Conservation (phyloP, 2,113 vertebrate species). For the Triplophysa rosa region DNA sequence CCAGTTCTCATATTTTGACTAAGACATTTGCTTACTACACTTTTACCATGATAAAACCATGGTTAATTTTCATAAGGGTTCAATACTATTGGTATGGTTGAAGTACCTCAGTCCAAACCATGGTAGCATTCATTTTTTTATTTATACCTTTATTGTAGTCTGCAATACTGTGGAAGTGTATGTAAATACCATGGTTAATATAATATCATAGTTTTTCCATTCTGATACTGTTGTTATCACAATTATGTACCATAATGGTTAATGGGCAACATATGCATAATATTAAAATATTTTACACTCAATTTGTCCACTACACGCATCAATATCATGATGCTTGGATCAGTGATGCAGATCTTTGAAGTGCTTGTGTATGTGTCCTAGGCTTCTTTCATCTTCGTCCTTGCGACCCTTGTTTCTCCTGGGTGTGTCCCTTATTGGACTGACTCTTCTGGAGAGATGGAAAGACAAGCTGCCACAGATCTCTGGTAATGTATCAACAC, state of each 20-base stretch:
- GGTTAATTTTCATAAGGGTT: neutral
- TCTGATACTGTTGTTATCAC: neutral
- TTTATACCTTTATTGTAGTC: too few species aligned
- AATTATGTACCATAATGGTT: neutral
- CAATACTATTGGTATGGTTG: neutral
- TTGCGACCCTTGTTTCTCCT: slow-evolving; percentile 89
- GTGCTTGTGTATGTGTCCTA: slow-evolving; percentile 56
- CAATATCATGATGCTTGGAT: neutral
- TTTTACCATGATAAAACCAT: neutral
- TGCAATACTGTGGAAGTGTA: too few species aligned
- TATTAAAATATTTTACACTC: too few species aligned
- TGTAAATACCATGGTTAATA: neutral
- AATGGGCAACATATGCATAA: too few species aligned
- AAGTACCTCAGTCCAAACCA: too few species aligned
- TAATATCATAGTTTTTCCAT: neutral
- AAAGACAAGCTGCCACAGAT: slow-evolving; percentile 83
- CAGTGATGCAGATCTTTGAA: neutral
- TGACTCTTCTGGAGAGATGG: slow-evolving; percentile 89
- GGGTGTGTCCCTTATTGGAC: slow-evolving; percentile 83
- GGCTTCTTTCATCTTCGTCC: slow-evolving; percentile 91
- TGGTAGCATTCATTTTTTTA: too few species aligned
- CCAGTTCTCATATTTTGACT: too few species aligned
- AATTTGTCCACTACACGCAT: neutral
- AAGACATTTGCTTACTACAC: neutral
- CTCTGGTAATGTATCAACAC: slow-evolving; percentile 68